A percentile compares a stretch with the other conserved stretches of the same genome.
These are phyloP conservation scores for Griposia aprilina DNA, from an alignment of 2,888 invertebrate genomes.

Conservation along the genomic window DNA sequence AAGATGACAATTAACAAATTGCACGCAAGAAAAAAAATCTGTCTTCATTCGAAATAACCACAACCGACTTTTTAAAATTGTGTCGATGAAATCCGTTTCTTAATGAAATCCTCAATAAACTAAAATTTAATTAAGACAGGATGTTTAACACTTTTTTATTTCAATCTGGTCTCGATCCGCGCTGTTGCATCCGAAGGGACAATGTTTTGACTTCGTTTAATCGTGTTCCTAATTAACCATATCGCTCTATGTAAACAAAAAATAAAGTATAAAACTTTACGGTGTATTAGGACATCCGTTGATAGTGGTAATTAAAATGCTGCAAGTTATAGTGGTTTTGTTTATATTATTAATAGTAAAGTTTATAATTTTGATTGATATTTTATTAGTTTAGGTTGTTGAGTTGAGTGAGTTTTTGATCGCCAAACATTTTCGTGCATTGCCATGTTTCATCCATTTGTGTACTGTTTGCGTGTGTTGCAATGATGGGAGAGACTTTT, in stretches of 20 bases:
- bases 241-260: constrained; percentile 77
- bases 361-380: constrained; percentile 33
- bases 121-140: constrained; percentile 71
- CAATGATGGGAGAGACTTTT: neutral
- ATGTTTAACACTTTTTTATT: constrained; percentile 67
- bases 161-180: constrained; percentile 72
- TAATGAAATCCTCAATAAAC: constrained; percentile 55
- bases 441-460: neutral
- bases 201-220: constrained; percentile 74
- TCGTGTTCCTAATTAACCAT: constrained; percentile 81
- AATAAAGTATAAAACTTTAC: constrained; percentile 63
- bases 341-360: constrained; percentile 40
- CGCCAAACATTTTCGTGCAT: neutral
- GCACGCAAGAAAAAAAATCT: neutral
- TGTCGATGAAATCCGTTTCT: neutral
- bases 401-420: constrained; percentile 11
- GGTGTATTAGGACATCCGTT: constrained; percentile 70
- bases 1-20: neutral
- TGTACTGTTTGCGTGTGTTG: neutral
- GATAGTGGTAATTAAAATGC: constrained; percentile 67
- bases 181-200: constrained; percentile 70
- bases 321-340: constrained; percentile 39
- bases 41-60: neutral
- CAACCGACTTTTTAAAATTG: neutral
- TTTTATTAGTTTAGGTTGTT: constrained; percentile 17